Base-by-base conservation (phyloP, 1,140 invertebrate species). In the Delia radicum region DNA sequence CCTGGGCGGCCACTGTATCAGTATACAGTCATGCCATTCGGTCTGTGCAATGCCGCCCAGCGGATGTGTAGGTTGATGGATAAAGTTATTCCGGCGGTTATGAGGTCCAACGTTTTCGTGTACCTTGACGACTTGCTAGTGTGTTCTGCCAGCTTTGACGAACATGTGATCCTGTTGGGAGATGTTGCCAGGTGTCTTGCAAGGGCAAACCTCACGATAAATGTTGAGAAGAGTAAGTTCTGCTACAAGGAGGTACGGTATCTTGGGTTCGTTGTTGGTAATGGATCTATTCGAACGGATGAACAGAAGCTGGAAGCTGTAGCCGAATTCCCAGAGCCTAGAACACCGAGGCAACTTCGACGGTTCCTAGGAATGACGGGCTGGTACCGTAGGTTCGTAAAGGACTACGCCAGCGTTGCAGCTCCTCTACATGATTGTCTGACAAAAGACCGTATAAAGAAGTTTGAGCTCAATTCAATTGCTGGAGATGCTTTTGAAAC, bases 321-420 rank as follows among this genome's bases (percentile, higher is more conserved):
- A 29, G 33, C 42, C 3, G 18, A 71, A 8, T 75, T 75, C 48
- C 74, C 74, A 8, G 15, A 31, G n/a, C 74, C 65, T 28, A 28
- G 10, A 71, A 29, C 33, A 65, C 67, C 33, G 28, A 21, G 24
- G 18, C 67, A 28, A 24, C 15, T 0, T 87, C 88, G 74, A 6
- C 24, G 74, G 21, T 75, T 75, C 24, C 27, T 75, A 27, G 62
- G 62, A 2, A 86, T 88, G 74, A 78, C 82, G 0, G 79, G 79
- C 0, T 87, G 84, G 85, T 87, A 86, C 62, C 74, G 85, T 0
- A 15, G 79, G 1, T 87, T 87, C 73, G 78, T 87, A 2, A 28
- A 69, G 0, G 77, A 86, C 31, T 88, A 84, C 74, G 79, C 85
- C 0, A 73, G 29, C 2, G 62, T 83, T 0, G 72, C 80, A 8